Evolutionary conservation across 2,888 invertebrate species (phyloP), one percentile per base, ranked within the genome.

Genomic region (Mimachlamys varia): DNA sequence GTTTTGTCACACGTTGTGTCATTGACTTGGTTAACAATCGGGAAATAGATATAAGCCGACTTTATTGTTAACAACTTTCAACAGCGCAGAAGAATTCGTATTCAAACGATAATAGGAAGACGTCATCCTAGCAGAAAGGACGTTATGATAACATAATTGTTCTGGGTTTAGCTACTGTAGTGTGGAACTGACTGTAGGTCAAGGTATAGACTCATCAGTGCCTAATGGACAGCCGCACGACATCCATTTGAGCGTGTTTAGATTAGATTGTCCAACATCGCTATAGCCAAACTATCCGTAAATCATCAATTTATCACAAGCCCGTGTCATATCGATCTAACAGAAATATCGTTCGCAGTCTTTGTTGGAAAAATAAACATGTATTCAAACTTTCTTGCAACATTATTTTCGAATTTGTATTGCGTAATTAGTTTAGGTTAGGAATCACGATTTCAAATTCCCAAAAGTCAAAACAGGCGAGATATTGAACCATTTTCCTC

Each of bases 221-320:
- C 33, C 27, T 76, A 76, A 76, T 76, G 76, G 76, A 76, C 10
- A 27, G 15, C 33, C 7, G 33, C 76, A 76, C 33, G 27, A 33
- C 33, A 76, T 76, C 76, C 76, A 33, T 76, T 76, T 76, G 27
- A 76, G 33, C 76, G 33, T 76, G 76, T 27, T 27, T 2, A 76
- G 76, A 76, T 76, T 76, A 76, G 76, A 76, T 76, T 76, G 76
- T 76, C 33, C 76, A 76, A 76, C 76, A 58, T 58, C 7, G 22
- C 76, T 76, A 27, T 22, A 12, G 33, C 76, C 76, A 1, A 76
- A 33, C 76, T 76, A 76, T 33, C 76, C 76, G 76, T 76, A 76
- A 76, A 76, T 76, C 76, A 76, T 33, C 33, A 33, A 76, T 76
- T 76, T 76, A 76, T 76, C 76, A 76, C 76, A 76, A 76, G 27